These are phyloP conservation scores for Polylopha cassiicola DNA, from an alignment of 2,888 invertebrate species.

Conservation along the genomic window DNA sequence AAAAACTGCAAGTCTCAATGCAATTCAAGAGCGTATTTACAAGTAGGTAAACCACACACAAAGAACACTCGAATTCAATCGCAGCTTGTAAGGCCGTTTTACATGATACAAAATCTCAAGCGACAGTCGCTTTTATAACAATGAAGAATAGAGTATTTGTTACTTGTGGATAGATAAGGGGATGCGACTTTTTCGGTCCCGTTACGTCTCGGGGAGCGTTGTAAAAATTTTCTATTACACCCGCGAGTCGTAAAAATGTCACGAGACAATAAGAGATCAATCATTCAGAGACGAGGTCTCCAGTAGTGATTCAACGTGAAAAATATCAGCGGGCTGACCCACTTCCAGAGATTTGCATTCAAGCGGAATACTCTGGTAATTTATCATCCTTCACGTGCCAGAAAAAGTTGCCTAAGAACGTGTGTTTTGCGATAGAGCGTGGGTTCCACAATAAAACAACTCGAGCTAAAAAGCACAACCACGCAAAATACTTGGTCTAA, in stretches of 20 bases:
- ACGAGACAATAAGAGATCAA: slow-evolving; percentile 66
- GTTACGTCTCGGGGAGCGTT: slow-evolving; percentile 32
- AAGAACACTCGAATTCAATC: slow-evolving; percentile 35
- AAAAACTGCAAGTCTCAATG: slow-evolving; percentile 43
- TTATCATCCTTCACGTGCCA: slow-evolving; percentile 65
- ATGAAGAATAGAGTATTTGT: not conserved
- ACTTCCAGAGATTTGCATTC: slow-evolving; percentile 73
- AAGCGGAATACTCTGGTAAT: slow-evolving; percentile 52
- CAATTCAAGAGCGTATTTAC: slow-evolving; percentile 27
- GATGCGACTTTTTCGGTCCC: not conserved
- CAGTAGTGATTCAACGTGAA: slow-evolving; percentile 59
- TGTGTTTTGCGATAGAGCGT: slow-evolving; percentile 19
- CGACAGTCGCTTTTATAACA: slow-evolving; percentile 1
- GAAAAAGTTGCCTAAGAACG: slow-evolving; percentile 47
- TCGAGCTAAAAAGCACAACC: no score
- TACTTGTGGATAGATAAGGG: not conserved
- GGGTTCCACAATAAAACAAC: slow-evolving; percentile 12
- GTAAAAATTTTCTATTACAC: slow-evolving; percentile 59
- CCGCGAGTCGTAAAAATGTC: slow-evolving; percentile 62
- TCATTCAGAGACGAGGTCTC: slow-evolving; percentile 57
- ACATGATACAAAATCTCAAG: not conserved
- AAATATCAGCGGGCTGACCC: slow-evolving; percentile 66
- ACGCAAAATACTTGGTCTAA: no score
- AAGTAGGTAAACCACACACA: slow-evolving; percentile 45
- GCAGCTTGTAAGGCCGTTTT: no score